Percentiles rank a stretch among this genome's conserved stretches.
Conservation (phyloP, 2,888 invertebrate species). For the Eupithecia subumbrata region DNA sequence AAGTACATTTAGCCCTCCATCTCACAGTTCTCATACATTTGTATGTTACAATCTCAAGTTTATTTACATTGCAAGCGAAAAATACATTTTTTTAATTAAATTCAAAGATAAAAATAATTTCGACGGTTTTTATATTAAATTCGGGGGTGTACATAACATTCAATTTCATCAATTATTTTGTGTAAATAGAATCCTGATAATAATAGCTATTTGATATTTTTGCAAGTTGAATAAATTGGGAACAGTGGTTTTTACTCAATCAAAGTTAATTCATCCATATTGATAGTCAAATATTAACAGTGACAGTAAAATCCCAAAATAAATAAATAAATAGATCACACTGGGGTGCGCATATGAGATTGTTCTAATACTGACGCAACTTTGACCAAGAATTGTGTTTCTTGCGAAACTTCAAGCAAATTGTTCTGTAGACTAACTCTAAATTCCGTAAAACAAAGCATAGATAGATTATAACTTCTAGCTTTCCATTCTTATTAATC, state of each 20-base stretch:
- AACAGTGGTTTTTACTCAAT: neutral
- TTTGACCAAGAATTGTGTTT: constrained; percentile 29
- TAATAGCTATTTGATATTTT: neutral
- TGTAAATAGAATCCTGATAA: neutral
- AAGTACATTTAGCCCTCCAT: constrained; percentile 73
- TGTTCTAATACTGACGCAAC: constrained; percentile 54
- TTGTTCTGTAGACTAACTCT: neutral
- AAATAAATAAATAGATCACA: constrained; percentile 28
- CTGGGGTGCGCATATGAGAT: constrained; percentile 49
- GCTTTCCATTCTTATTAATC: constrained; percentile 19
- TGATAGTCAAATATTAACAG: neutral
- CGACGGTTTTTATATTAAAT: constrained; percentile 40
- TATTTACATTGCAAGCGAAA: constrained; percentile 56
- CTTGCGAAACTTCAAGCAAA: neutral
- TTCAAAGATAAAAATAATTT: constrained; percentile 40
- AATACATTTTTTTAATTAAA: constrained; percentile 46
- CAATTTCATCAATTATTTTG: neutral
- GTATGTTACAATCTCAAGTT: constrained; percentile 54
- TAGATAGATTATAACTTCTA: neutral
- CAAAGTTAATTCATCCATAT: neutral
- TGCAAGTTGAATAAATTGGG: neutral
- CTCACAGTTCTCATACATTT: constrained; percentile 51
- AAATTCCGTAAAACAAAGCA: constrained; percentile 2
- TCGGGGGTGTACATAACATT: constrained; percentile 47
- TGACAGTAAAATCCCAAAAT: neutral